Evolutionary conservation across 2,797 vertebrate genomes (phyloP), one percentile per base, ranked within the genome.

Genomic region (Pseudochaenichthys georgianus): DNA sequence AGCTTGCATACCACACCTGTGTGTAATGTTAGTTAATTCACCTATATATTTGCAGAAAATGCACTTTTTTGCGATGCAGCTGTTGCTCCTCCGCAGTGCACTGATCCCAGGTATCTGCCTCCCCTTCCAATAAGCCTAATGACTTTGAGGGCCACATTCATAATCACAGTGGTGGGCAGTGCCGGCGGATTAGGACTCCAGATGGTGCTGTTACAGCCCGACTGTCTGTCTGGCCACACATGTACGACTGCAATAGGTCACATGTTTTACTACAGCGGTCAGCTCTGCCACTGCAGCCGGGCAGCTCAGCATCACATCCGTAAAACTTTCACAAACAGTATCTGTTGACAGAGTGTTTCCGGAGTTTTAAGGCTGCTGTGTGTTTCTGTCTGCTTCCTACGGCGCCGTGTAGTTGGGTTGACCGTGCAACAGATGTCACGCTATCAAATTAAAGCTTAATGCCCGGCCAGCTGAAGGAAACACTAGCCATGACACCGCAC

Each of bases 401-500:
- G 21, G 62, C 43, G 34, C 60, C 61, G 48, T 57, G 38, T 45
- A 52, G 69, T 58, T 62, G 63, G 70, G 48, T 75, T 64, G 73
- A 80, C 74, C 70, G 21, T 59, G 79, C 78, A 88, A 83, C 93
- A 93, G 90, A 92, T 94, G 92, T 87, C 78, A 83, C 59, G 52
- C 80, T 77, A 81, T 90, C 84, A 92, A 91, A 93, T 92, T 84
- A 91, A 93, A 91, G 86, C 88, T 85, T 91, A 92, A 90, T 87
- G 77, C 87, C 78, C 17, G 4, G 48, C 69, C 75, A 61, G 80
- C 82, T 75, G 77, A 85, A 87, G 83, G 79, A 87, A 92, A 86
- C 82, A 85, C 87, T 55, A 81, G 81, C 88, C 83, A 88, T 92
- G 87, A 93, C 62, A 89, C 81, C 52, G 9, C 71, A 66, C 52